phyloP scores from a whole-genome alignment of 2,888 invertebrate genomes.

The Cynaeus angustus region DNA sequence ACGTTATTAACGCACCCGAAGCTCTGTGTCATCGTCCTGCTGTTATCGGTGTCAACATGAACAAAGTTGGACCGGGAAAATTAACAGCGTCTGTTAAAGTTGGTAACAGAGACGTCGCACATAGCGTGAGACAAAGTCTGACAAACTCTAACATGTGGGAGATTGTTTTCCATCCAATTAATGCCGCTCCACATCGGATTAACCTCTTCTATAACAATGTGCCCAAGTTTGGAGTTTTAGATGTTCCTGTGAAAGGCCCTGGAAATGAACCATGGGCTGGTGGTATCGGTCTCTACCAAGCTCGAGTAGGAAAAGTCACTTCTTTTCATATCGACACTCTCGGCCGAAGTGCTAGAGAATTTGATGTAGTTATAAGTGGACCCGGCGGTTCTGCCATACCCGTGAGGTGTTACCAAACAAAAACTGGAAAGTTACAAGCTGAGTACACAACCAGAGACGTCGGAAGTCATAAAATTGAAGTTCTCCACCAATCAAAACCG shows the following conservation, averaged over 20 bases:
- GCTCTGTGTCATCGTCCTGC: slow-evolving; percentile 88
- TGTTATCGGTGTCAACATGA: slow-evolving; percentile 79
- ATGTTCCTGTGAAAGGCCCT: slow-evolving; percentile 73
- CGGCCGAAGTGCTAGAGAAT: slow-evolving; percentile 87
- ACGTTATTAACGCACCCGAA: slow-evolving; percentile 73
- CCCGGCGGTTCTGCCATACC: slow-evolving; percentile 70
- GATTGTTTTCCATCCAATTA: slow-evolving; percentile 90
- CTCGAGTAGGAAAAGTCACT: slow-evolving; percentile 86
- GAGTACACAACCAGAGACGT: slow-evolving; percentile 91
- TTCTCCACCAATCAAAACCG: slow-evolving; percentile 90
- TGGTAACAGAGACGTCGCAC: slow-evolving; percentile 87
- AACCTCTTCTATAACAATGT: slow-evolving; percentile 91
- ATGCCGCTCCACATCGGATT: slow-evolving; percentile 91
- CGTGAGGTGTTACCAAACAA: slow-evolving; percentile 92
- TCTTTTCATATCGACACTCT: slow-evolving; percentile 93
- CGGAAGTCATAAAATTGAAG: slow-evolving; percentile 83
- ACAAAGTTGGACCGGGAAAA: slow-evolving; percentile 87
- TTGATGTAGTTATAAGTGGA: slow-evolving; percentile 88
- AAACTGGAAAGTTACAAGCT: slow-evolving; percentile 94
- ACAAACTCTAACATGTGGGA: slow-evolving; percentile 84
- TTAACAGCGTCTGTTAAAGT: slow-evolving; percentile 87
- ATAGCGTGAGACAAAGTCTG: slow-evolving; percentile 83
- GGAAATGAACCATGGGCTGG: slow-evolving; percentile 77
- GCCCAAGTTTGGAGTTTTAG: slow-evolving; percentile 77
- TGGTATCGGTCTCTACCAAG: slow-evolving; percentile 88